phyloP scores from a whole-genome alignment of 2,113 vertebrate species.

The Nycticryphes semicollaris region DNA sequence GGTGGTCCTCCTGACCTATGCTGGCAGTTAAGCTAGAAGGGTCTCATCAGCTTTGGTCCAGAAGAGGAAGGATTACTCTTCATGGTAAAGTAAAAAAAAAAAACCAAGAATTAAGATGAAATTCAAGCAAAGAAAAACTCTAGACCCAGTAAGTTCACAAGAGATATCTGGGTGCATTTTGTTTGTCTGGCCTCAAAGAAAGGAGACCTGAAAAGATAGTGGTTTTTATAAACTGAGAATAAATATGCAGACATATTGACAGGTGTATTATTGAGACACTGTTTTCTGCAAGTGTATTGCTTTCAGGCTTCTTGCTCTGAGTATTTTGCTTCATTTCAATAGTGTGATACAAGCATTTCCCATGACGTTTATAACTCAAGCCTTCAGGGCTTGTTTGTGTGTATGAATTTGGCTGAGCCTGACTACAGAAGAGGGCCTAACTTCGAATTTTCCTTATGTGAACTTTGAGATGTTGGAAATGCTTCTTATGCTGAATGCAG shows the following conservation, averaged over 20 bases:
- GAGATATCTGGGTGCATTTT: background rate
- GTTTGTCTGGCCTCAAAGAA: background rate
- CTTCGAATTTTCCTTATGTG: background rate
- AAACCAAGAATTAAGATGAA: background rate
- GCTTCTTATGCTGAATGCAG: background rate
- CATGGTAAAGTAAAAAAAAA: background rate
- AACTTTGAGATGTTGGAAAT: background rate
- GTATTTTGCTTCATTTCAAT: background rate
- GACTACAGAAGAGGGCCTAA: background rate
- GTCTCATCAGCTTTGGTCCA: background rate
- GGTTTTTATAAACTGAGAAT: background rate
- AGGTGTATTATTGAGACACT: background rate
- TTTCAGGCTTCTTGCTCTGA: background rate
- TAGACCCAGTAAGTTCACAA: background rate
- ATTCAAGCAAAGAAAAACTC: background rate
- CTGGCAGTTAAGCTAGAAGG: background rate
- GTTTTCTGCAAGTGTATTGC: background rate
- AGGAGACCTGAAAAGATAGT: background rate
- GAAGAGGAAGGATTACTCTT: background rate
- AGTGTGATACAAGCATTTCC: background rate
- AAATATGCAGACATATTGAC: background rate
- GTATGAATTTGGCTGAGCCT: background rate
- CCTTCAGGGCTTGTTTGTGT: background rate
- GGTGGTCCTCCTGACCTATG: background rate
- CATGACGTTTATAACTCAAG: background rate